phyloP scores from a whole-genome alignment of 2,113 vertebrate genomes.

The Crypturellus undulatus region DNA sequence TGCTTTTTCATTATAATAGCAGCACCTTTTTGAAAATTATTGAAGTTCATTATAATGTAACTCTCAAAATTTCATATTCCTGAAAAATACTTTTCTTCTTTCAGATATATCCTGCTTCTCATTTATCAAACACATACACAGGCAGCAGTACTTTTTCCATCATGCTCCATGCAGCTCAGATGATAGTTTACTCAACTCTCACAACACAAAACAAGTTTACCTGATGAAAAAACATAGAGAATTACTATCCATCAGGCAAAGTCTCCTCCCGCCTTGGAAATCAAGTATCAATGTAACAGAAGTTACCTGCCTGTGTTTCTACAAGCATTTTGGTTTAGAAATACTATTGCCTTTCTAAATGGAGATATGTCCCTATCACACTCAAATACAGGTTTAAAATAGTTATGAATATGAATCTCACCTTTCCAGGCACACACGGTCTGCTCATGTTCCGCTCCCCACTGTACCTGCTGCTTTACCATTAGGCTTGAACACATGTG shows the following conservation, averaged over 20 bases:
- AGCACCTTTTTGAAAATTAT: conserved; percentile 37
- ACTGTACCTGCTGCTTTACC: not conserved
- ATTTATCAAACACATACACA: not conserved
- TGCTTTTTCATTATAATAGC: conserved; percentile 47
- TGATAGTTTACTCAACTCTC: conserved; percentile 17
- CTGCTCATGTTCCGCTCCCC: not conserved
- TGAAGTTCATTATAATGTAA: conserved; percentile 48
- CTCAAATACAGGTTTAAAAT: not conserved
- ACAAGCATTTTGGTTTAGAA: not conserved
- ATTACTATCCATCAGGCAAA: not conserved
- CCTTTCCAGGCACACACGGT: conserved; percentile 6
- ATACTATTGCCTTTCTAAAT: not conserved
- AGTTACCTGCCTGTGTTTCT: not conserved
- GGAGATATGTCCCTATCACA: not conserved
- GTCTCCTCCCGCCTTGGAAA: not conserved
- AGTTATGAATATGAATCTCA: conserved; percentile 10
- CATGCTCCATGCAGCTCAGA: not conserved
- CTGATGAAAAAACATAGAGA: not conserved
- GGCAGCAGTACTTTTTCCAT: not conserved
- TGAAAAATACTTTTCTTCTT: not conserved
- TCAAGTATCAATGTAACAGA: not conserved
- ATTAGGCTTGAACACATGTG: not conserved
- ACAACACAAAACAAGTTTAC: conserved; percentile 34
- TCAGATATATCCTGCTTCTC: not conserved
- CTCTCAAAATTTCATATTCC: conserved; percentile 17